These are phyloP conservation scores for Gobio occitaniae DNA, from an alignment of 2,797 vertebrate genomes.

Conservation along the genomic window DNA sequence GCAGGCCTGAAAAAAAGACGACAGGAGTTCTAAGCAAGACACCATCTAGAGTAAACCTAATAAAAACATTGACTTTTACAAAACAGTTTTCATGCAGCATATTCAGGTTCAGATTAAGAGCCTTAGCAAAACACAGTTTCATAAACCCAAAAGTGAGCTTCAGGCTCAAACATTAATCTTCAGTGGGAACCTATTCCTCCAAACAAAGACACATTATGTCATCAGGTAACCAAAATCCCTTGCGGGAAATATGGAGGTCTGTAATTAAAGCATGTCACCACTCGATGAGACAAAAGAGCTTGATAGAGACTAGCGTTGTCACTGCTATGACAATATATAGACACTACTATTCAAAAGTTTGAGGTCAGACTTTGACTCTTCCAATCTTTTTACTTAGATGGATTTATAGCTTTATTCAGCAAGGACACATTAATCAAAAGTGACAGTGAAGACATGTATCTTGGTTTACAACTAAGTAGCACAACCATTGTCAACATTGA, in stretches of 20 bases:
- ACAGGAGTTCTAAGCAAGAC: not conserved
- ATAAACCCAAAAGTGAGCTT: constrained; percentile 19
- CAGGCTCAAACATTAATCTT: constrained; percentile 37
- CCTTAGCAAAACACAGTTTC: constrained; percentile 19
- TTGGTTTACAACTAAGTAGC: not conserved
- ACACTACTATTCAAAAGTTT: not conserved
- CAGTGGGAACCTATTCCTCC: constrained; percentile 24
- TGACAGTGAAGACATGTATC: not conserved
- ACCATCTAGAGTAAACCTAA: not conserved
- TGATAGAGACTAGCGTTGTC: not conserved
- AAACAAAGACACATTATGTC: constrained; percentile 41
- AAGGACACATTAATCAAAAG: not conserved
- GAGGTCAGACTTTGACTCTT: not conserved
- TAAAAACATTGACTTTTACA: not conserved
- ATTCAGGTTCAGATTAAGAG: not conserved
- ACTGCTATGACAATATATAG: not conserved
- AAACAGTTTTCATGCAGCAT: not conserved
- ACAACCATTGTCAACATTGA: not conserved
- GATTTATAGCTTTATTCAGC: not conserved
- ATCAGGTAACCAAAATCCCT: constrained; percentile 29
- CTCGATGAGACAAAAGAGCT: constrained; percentile 39
- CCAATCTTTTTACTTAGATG: not conserved
- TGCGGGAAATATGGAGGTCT: constrained; percentile 2
- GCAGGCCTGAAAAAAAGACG: constrained; percentile 84
- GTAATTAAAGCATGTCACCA: constrained; percentile 29